Evolutionary conservation across 2,888 invertebrate genomes (phyloP).

Genomic region (Gastracanthus pulcherrimus): DNA sequence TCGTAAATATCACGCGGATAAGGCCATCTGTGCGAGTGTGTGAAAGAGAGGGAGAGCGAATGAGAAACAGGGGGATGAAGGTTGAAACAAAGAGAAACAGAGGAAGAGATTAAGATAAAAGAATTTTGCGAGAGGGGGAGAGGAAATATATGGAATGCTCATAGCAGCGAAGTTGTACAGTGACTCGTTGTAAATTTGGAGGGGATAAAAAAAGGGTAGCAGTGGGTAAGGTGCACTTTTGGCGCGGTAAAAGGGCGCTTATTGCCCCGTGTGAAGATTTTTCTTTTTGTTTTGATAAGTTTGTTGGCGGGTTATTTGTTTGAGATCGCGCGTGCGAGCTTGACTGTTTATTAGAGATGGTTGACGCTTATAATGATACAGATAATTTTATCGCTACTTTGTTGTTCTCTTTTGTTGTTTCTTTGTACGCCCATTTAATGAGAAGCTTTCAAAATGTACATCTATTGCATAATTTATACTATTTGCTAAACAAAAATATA

Average conservation of each 20-base stretch:
- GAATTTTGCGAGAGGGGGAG: neutral
- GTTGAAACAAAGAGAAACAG: conserved; percentile 15
- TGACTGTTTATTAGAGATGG: neutral
- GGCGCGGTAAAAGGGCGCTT: neutral
- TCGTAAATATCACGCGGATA: conserved; percentile 51
- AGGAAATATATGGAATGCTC: neutral
- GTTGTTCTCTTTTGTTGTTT: no score
- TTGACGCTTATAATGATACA: neutral
- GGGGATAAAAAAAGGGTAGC: no score
- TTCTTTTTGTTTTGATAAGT: no score
- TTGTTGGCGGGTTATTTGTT: neutral
- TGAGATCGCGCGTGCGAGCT: neutral
- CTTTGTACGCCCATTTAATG: no score
- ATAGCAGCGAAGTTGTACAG: neutral
- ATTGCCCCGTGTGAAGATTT: neutral
- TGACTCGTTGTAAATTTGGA: neutral
- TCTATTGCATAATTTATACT: no score
- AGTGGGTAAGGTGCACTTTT: neutral
- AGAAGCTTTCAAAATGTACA: no score
- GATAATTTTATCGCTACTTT: no score
- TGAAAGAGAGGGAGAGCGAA: conserved; percentile 31
- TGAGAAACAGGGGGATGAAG: conserved; percentile 27
- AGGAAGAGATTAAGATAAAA: conserved; percentile 36
- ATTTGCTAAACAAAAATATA: no score
- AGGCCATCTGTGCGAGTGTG: neutral